Evolutionary conservation across 2,797 vertebrate genomes (phyloP).

Genomic region (Balearica regulorum): DNA sequence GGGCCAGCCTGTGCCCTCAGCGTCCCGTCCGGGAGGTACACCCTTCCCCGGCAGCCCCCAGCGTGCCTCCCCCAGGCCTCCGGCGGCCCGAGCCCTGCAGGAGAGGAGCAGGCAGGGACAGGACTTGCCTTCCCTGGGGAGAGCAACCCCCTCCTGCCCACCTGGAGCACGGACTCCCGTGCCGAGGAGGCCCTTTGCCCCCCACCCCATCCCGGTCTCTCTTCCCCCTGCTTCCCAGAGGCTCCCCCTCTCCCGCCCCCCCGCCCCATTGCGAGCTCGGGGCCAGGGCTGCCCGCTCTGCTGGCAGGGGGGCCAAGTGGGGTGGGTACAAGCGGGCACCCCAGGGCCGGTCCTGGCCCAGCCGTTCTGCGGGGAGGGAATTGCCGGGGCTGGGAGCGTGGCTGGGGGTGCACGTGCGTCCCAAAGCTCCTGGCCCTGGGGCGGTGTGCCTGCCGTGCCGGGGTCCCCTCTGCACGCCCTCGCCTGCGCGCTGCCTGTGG

Average conservation of each 20-base stretch:
- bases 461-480: fast-evolving
- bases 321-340: background rate
- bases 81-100: background rate
- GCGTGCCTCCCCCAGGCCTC: background rate
- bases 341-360: fast-evolving
- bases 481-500: background rate
- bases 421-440: background rate
- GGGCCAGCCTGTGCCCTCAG: background rate
- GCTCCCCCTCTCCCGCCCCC: too few species aligned
- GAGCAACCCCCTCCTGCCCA: background rate
- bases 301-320: background rate
- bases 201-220: background rate
- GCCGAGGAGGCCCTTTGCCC: background rate
- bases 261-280: background rate
- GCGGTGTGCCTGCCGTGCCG: background rate
- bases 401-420: fast-evolving
- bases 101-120: background rate
- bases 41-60: background rate
- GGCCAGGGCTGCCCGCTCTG: fast-evolving
- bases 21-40: background rate
- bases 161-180: background rate
- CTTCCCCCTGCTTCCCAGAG: fast-evolving
- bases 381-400: fast-evolving
- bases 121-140: background rate
- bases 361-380: background rate